Evolutionary conservation across 37 sponge, comb jelly and placozoan species (phyloP), one percentile per base, ranked within the genome.

Genomic region (Spongilla lacustris): DNA sequence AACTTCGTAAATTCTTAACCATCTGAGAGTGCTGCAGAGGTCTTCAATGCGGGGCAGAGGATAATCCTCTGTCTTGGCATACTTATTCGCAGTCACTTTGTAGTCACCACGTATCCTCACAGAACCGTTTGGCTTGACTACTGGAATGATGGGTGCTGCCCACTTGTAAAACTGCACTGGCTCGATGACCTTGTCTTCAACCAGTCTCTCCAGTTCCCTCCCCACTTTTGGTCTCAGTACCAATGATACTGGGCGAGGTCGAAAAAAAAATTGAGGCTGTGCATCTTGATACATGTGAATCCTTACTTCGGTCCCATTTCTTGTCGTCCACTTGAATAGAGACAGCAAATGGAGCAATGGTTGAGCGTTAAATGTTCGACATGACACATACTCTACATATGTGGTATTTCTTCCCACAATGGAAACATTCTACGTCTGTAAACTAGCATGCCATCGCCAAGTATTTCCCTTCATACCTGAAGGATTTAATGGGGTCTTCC

Each of bases 21-120:
- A n/a, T 12, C 28, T 69, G 25, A n/a, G 70, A 12, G 27, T 27
- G 28, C 27, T 69, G 70, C 27, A 27, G 25, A 28, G 70, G 27
- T 28, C 70, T 28, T 69, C 27, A 5, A 69, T n/a, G 70, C 28
- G 10, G 70, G 70, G 87, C 21, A 91, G 70, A 9, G 87, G 92
- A 34, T 91, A 83, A 2, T 33, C 35, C 13, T 83, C 83, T 12
- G 49, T 46, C 67, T 67, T 37, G 1, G 73, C 2, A 0, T 31
- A 75, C 30, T 81, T 73, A 29, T 86, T 87, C 12, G 77, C 81
- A 50, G 92, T 91, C 25, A 82, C 26, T 36, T 86, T 87, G 76
- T 83, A 86, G 34, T 91, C 84, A 6, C 87, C 84, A 79, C 87
- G 86, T 17, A 91, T 35, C 75, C 84, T 68, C n/a, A 91, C 48